Percentiles rank a stretch among this genome's conserved stretches.
Conservation (phyloP, 2,113 vertebrate species). For the Bothrops jararaca region DNA sequence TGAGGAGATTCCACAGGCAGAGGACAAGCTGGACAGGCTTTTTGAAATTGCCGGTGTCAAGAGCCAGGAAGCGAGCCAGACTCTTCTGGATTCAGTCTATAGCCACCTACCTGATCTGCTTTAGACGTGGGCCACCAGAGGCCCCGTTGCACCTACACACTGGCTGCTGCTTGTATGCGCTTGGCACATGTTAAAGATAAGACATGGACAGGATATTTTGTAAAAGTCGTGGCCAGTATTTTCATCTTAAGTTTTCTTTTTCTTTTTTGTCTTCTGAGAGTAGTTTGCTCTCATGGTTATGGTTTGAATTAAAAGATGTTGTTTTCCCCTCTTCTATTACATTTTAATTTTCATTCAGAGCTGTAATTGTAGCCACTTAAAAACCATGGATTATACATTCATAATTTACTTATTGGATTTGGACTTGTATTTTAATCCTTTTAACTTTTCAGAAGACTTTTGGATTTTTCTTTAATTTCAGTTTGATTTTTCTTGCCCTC, state of each 20-base stretch:
- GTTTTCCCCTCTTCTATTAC: constrained; percentile 21
- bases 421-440: constrained; percentile 43
- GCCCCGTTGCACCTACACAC: constrained; percentile 31
- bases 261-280: constrained; percentile 1
- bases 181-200: constrained; percentile 59
- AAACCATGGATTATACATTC: constrained; percentile 2
- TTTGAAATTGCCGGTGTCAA: constrained; percentile 96
- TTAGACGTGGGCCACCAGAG: constrained; percentile 61
- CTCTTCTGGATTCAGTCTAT: constrained; percentile 95
- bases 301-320: constrained; percentile 48
- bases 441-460: constrained; percentile 28
- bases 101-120: constrained; percentile 93
- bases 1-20: constrained; percentile 87
- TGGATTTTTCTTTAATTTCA: background rate
- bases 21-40: constrained; percentile 92
- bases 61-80: constrained; percentile 98
- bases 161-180: constrained; percentile 61
- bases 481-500: constrained; percentile 3
- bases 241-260: constrained; percentile 53
- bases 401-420: constrained; percentile 8
- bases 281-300: constrained; percentile 55
- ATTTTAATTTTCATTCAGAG: constrained; percentile 53
- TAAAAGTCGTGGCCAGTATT: constrained; percentile 70
- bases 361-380: constrained; percentile 67
- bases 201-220: constrained; percentile 52